Evolutionary conservation across 2,113 vertebrate genomes (phyloP), one percentile per base, ranked within the genome.

Genomic region (Nanorana parkeri): DNA sequence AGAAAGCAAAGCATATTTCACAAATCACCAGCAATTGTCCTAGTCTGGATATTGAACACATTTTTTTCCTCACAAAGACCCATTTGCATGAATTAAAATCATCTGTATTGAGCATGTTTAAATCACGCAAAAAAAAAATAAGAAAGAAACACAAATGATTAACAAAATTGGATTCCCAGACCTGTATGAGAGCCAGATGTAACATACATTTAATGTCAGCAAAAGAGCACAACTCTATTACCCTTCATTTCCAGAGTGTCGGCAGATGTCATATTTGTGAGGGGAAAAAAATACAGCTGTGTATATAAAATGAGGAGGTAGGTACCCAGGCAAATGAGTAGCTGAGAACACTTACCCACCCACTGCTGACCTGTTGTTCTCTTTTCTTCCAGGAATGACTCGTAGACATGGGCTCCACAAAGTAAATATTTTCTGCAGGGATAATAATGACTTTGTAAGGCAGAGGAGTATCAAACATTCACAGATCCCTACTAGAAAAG

Each of bases 1-100:
- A 60, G 52, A 56, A 79, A 52, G 5, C 24, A 26, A 29, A 24
- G 28, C 10, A 11, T 56, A 56, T 73, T 56, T 73, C 17, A 58
- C 71, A 29, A 21, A 56, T 73, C 73, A 67, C 26, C 41, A 58
- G 32, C 55, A 24, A 24, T 61, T 47, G 73, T 75, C 32, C 73
- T n/a, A 6, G 15, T 17, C 36, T 47, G 73, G 23, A 60, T 47
- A 63, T 63, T 76, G 20, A 61, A 61, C 13, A 20, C 17, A 17
- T 60, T 58, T 36, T 72, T 17, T 75, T 47, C 41, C 41, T 47
- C 56, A 47, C 73, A 76, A 76, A 47, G 21, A 76, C 32, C n/a
- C 58, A 76, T 76, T 76, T 61, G 21, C 56, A 76, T 76, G 73
- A 63, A 61, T 60, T 36, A 76, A 76, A 63, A 76, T 76, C 73